Evolutionary conservation across 1,140 invertebrate genomes (phyloP).

Genomic region (Argopecten irradians): DNA sequence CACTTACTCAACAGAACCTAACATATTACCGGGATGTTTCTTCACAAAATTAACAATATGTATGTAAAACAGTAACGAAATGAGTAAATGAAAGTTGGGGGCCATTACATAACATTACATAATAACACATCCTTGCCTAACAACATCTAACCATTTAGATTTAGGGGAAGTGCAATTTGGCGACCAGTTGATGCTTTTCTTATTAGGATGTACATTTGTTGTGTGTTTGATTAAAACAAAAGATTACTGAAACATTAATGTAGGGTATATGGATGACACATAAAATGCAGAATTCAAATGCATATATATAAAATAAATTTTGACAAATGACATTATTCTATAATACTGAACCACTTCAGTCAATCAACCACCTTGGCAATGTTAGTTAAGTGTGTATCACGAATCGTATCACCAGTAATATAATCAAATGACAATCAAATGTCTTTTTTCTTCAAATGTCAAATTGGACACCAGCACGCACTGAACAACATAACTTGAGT

Average conservation of each 20-base stretch:
- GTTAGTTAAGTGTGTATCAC: neutral
- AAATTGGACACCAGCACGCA: neutral
- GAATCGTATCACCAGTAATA: neutral
- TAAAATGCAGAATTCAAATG: neutral
- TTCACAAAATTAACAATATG: neutral
- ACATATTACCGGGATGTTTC: neutral
- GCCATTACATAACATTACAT: neutral
- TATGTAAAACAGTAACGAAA: conserved; percentile 1
- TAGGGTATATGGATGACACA: neutral
- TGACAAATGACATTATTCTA: neutral
- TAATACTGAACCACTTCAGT: conserved; percentile 14
- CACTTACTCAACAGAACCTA: neutral
- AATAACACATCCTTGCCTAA: neutral
- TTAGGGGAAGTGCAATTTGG: neutral
- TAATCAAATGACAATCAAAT: too few relatives aligned
- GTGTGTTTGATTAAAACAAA: neutral
- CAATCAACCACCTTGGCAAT: conserved; percentile 1
- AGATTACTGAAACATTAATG: neutral
- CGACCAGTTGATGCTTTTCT: too few relatives aligned
- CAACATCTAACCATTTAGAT: neutral
- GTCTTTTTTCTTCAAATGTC: neutral
- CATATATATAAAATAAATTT: conserved; percentile 14
- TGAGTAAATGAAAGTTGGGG: neutral
- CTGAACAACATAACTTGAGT: neutral
- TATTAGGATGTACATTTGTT: neutral